phyloP scores from a whole-genome alignment of 2,113 vertebrate genomes.

The Procapra przewalskii region DNA sequence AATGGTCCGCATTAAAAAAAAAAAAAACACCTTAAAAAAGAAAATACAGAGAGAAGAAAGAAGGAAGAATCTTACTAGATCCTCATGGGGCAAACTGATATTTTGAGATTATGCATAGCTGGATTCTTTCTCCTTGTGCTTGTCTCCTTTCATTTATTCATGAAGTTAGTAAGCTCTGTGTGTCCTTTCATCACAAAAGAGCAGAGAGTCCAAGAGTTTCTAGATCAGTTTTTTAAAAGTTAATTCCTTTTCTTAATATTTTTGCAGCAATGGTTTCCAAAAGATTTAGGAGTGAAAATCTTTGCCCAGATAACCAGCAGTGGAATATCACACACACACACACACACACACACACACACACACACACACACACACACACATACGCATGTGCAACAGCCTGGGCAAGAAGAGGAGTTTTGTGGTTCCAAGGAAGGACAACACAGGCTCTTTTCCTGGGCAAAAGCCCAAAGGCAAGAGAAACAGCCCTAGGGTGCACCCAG shows the following conservation, averaged over 20 bases:
- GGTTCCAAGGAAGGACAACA: not conserved
- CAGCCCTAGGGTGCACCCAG: not conserved
- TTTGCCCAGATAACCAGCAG: not conserved
- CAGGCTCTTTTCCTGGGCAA: not conserved
- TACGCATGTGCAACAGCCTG: not conserved
- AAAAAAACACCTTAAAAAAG: not conserved
- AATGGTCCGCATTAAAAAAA: not conserved
- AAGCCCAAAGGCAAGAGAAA: not conserved
- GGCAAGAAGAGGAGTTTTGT: not conserved
- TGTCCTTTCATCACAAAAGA: not conserved
- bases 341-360: not conserved
- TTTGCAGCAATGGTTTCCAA: not conserved
- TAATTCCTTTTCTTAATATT: not conserved
- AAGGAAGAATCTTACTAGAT: not conserved
- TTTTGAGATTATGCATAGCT: not conserved
- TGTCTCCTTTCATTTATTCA: not conserved
- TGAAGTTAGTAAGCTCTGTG: not conserved
- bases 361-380: not conserved
- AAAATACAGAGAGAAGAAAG: not conserved
- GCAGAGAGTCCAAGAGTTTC: not conserved
- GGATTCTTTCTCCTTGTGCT: not conserved
- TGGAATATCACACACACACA: not conserved
- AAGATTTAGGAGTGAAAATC: not conserved
- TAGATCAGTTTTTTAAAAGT: not conserved
- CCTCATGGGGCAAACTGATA: not conserved